A percentile compares a stretch with the other conserved stretches of the same genome.
These are phyloP conservation scores for Hemicordylus capensis DNA, from an alignment of 2,113 vertebrate genomes.

Conservation along the genomic window DNA sequence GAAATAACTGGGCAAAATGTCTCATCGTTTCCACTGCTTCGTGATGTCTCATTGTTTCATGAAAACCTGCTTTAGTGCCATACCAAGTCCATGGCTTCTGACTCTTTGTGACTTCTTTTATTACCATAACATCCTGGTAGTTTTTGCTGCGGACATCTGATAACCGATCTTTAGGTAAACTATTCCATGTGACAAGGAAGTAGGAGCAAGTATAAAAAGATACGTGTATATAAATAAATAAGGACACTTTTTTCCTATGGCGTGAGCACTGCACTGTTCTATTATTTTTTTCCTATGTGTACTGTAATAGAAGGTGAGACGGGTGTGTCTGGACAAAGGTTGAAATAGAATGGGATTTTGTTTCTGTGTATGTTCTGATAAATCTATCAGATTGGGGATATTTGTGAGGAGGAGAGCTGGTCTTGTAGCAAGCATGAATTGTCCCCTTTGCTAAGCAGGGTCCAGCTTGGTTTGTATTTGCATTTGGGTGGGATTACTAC, in stretches of 20 bases:
- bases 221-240: background rate
- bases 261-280: background rate
- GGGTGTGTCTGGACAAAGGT: too few species aligned
- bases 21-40: background rate
- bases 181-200: background rate
- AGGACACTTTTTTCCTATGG: background rate
- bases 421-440: too few species aligned
- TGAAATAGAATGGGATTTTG: too few species aligned
- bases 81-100: background rate
- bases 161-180: background rate
- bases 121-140: conserved; percentile 13
- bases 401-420: too few species aligned
- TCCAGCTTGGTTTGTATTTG: too few species aligned
- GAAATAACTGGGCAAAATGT: background rate
- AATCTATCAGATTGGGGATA: too few species aligned
- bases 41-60: background rate
- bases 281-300: background rate
- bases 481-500: too few species aligned
- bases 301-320: too few species aligned
- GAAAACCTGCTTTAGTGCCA: background rate
- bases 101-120: background rate
- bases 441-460: too few species aligned
- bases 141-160: background rate
- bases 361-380: too few species aligned
- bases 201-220: background rate